Evolutionary conservation across 2,113 vertebrate genomes (phyloP).

Genomic region (Oncorhynchus keta): DNA sequence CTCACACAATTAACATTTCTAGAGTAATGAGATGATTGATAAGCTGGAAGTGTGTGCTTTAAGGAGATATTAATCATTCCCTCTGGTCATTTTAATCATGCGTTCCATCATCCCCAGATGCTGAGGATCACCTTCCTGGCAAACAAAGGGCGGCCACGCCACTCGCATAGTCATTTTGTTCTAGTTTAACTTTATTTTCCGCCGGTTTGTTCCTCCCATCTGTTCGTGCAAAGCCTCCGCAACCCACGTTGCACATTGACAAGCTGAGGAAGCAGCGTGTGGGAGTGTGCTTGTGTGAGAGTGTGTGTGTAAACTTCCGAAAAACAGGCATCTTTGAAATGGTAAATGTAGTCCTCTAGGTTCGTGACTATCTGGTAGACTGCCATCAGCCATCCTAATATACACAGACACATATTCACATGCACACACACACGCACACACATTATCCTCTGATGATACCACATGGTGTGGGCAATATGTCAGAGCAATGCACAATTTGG

Average conservation of each 20-base stretch:
- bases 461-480: constrained; percentile 79
- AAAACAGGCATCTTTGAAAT: constrained; percentile 77
- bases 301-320: constrained; percentile 71
- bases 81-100: constrained; percentile 98
- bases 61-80: constrained; percentile 99
- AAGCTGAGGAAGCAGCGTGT: constrained; percentile 76
- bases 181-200: constrained; percentile 85
- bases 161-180: constrained; percentile 88
- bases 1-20: constrained; percentile 95
- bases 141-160: constrained; percentile 95
- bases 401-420: constrained; percentile 18
- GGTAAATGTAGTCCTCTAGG: constrained; percentile 74
- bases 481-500: constrained; percentile 74
- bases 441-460: constrained; percentile 51
- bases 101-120: constrained; percentile 98
- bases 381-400: constrained; percentile 72
- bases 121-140: constrained; percentile 95
- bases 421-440: constrained; percentile 23
- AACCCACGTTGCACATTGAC: constrained; percentile 76
- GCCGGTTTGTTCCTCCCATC: constrained; percentile 78
- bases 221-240: constrained; percentile 74
- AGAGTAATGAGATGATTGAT: constrained; percentile 99
- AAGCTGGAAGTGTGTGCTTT: constrained; percentile 99
- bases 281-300: constrained; percentile 56
- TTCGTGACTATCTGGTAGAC: constrained; percentile 71